phyloP scores from a whole-genome alignment of 2,888 invertebrate genomes.

The Argynnis bischoffii region DNA sequence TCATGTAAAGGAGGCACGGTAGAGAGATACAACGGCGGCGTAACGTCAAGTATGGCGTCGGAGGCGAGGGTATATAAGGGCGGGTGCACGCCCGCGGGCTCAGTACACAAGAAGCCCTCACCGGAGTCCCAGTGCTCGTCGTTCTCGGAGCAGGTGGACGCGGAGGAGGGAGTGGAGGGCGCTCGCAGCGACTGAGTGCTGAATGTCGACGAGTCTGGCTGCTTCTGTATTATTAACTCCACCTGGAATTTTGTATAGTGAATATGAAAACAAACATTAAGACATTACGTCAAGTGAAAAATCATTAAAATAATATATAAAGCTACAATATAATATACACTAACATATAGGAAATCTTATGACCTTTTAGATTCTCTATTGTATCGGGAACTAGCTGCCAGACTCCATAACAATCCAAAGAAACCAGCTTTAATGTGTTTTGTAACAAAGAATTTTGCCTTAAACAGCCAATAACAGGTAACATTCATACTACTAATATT shows the following conservation, averaged over 20 bases:
- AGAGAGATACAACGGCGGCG: neutral
- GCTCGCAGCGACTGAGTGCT: conserved; percentile 46
- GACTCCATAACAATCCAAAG: too few species aligned
- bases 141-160: conserved; percentile 63
- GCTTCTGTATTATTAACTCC: conserved; percentile 84
- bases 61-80: conserved; percentile 4
- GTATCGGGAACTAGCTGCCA: too few species aligned
- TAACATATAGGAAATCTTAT: too few species aligned
- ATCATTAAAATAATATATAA: too few species aligned
- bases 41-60: neutral
- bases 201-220: conserved; percentile 75
- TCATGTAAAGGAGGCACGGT: neutral
- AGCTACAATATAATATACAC: too few species aligned
- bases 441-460: too few species aligned
- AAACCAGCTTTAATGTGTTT: too few species aligned
- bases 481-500: too few species aligned
- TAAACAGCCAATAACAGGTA: too few species aligned
- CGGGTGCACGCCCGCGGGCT: conserved; percentile 18
- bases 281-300: too few species aligned
- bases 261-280: too few species aligned
- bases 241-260: conserved; percentile 68
- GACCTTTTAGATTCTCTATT: too few species aligned
- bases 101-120: conserved; percentile 70
- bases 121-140: conserved; percentile 89
- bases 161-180: conserved; percentile 48